Percentiles rank a stretch among this genome's conserved stretches.
phyloP scores from a whole-genome alignment of 2,797 vertebrate genomes.

The Anas acuta region DNA sequence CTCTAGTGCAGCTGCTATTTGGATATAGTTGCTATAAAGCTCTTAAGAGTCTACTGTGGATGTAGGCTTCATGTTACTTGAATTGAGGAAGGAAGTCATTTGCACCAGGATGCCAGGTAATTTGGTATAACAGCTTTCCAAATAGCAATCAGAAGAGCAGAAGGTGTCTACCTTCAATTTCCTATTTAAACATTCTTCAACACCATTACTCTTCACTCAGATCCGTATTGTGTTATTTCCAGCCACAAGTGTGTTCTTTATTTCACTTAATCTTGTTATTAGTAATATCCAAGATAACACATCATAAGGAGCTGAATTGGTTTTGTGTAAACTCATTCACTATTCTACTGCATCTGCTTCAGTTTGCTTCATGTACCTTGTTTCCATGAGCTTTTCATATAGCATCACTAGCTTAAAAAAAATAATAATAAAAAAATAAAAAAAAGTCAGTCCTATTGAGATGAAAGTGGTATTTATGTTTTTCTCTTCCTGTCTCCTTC shows the following conservation, averaged over 20 bases:
- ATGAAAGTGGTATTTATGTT: background rate
- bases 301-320: background rate
- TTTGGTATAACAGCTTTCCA: constrained; percentile 59
- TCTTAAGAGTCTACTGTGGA: constrained; percentile 1
- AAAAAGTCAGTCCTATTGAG: background rate
- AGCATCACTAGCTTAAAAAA: background rate
- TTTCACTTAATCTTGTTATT: background rate
- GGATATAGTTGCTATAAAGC: constrained; percentile 18
- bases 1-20: constrained; percentile 30
- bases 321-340: background rate
- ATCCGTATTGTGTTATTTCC: background rate
- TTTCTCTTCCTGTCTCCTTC: background rate
- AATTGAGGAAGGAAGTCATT: constrained; percentile 76
- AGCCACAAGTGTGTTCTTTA: background rate
- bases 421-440: background rate
- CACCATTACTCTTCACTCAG: background rate
- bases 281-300: background rate
- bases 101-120: constrained; percentile 58
- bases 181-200: constrained; percentile 9
- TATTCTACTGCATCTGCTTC: background rate
- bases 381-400: background rate
- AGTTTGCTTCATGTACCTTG: background rate
- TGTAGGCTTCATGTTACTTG: constrained; percentile 22
- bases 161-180: constrained; percentile 18
- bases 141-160: constrained; percentile 11